Base-by-base conservation (phyloP, 2,888 invertebrate species). In the Lampropteryx suffumata region DNA sequence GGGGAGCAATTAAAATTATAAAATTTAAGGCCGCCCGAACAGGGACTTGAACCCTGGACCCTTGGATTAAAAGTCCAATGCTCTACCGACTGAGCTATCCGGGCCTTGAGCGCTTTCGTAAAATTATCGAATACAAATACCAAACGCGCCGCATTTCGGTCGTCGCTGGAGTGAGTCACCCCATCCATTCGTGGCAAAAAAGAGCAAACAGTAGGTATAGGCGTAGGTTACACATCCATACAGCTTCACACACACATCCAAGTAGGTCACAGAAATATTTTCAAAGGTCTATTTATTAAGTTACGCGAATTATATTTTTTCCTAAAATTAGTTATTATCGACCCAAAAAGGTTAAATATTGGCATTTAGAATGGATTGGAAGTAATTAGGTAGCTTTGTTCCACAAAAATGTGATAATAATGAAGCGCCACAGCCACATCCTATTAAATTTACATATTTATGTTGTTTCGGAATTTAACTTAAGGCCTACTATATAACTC, bases 1-100 rank as follows among this genome's bases (percentile, higher is more conserved):
- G n/a, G n/a, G n/a, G n/a, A n/a, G n/a, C n/a, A n/a, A n/a, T 14
- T 10, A 7, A 42, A 33, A 27, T n/a, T 28, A 11, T 24, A 46
- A 46, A 46, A 46, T 10, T n/a, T 69, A 45, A 13, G 41, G 24
- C 56, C 92, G 92, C 92, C 92, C 92, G 92, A 92, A 92, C 93
- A 93, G 93, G 93, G 93, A 93, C 93, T 93, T 93, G 93, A 93
- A 93, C 93, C 93, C 93, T 93, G 93, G 93, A 93, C 93, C 93
- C 93, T 93, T 93, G 93, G 93, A 93, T 93, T 93, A 93, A 93
- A 93, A 93, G 93, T 92, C 93, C 92, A 93, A 93, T 92, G 93
- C 93, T 93, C 93, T 93, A 93, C 93, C 93, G 92, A 93, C 93
- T 93, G 93, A 93, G 93, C 93, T 93, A 93, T 92, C 93, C 92